Conservation (phyloP, 2,113 vertebrate species). For the Megaceryle torquata region DNA sequence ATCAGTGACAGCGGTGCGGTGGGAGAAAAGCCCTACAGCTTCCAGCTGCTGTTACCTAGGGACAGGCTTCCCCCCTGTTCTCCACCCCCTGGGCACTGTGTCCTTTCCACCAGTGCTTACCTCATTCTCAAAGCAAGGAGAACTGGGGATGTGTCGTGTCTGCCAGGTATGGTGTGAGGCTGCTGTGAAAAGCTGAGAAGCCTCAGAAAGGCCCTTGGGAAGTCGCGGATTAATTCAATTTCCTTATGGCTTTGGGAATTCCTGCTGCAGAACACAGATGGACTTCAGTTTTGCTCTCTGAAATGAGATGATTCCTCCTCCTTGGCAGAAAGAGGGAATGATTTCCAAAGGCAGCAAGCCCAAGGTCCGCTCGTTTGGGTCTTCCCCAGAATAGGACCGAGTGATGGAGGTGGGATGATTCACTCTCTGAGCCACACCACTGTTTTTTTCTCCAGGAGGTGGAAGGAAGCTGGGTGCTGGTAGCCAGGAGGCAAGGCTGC, state of each 20-base stretch:
- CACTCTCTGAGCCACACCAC: fast-evolving
- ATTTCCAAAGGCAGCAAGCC: background rate
- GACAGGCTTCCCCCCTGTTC: background rate
- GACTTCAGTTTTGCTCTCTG: background rate
- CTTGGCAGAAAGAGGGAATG: background rate
- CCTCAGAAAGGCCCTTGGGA: background rate
- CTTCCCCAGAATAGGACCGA: background rate
- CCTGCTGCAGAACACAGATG: background rate
- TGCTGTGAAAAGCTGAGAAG: conserved; percentile 7
- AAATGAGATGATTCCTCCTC: conserved; percentile 12
- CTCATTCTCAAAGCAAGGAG: background rate
- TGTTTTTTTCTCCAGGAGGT: background rate
- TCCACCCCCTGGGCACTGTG: background rate
- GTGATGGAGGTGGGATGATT: background rate
- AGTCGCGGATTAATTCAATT: conserved; percentile 2
- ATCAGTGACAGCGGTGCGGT: background rate
- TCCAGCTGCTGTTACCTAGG: background rate
- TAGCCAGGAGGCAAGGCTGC: background rate
- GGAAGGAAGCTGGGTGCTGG: conserved; percentile 6
- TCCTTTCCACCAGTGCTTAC: background rate
- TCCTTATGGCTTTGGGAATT: background rate
- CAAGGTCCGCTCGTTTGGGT: background rate
- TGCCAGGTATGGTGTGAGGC: background rate
- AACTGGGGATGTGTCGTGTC: background rate
- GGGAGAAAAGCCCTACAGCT: background rate